Evolutionary conservation across 1,140 invertebrate genomes (phyloP), one percentile per base, ranked within the genome.

Genomic region (Pseudomyrmex gracilis): DNA sequence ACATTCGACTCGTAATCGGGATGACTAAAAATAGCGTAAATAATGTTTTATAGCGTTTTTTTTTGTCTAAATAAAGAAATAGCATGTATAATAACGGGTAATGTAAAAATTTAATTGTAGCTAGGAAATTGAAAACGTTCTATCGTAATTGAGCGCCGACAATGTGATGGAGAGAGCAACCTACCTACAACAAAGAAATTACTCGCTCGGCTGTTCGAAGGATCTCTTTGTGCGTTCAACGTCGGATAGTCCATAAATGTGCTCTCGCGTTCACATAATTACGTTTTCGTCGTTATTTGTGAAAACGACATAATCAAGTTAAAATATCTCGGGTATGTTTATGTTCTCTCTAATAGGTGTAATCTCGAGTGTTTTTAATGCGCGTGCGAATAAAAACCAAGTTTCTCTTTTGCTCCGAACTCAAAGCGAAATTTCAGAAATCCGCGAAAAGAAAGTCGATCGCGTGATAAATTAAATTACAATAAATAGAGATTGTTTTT

Each of bases 141-240:
- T 58, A 13, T 67, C 63, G 34, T 80, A 77, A 80, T 80, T 70
- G 76, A 60, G 7, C 43, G 24, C 13, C 15, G 17, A 17, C 43
- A 22, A 34, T 68, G 20, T 47, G 51, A 70, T 51, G 15, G 57
- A 78, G 68, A 78, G 63, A 17, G 10, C n/a, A n/a, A n/a, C n/a
- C n/a, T n/a, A n/a, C n/a, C 34, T 34, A 34, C 43, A 60, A 60
- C 53, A 49, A 71, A 71, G 53, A 49, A 80, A 70, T 71, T 58
- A 15, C 22, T 53, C 20, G 43, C n/a, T 34, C 7, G 55, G n/a
- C 43, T 47, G 20, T 80, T 34, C 47, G 53, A 47, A n/a, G 51
- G 1, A 57, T 34, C 15, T 13, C 53, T 70, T 78, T 70, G 64
- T 80, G 34, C 10, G 53, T 15, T 20, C 10, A n/a, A n/a, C n/a